Percentiles rank a stretch among this genome's conserved stretches.
Conservation (phyloP, 2,113 vertebrate species). For the Uria aalge region DNA sequence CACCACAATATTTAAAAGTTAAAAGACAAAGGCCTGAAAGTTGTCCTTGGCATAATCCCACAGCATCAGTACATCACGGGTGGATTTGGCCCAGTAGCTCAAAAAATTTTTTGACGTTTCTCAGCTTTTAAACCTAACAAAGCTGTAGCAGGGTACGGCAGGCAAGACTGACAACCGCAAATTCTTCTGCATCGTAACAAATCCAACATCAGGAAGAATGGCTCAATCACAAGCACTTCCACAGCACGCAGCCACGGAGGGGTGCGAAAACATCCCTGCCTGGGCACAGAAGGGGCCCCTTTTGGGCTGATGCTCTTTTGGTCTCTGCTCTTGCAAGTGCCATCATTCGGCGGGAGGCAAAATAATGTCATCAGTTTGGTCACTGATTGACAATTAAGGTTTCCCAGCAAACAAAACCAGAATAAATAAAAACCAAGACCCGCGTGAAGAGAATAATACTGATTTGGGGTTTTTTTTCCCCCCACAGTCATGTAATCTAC, state of each 20-base stretch:
- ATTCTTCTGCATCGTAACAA: not conserved
- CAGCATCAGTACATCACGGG: not conserved
- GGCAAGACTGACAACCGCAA: not conserved
- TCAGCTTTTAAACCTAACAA: not conserved
- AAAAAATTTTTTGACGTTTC: not conserved
- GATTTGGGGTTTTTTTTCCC: not conserved
- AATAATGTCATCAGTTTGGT: not conserved
- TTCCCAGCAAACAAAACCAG: not conserved
- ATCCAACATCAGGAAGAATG: not conserved
- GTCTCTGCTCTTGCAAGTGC: not conserved
- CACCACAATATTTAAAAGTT: not conserved
- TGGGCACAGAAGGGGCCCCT: not conserved
- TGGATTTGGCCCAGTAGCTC: not conserved
- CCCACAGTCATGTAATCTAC: not conserved
- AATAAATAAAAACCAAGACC: not conserved
- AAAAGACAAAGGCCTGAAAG: not conserved
- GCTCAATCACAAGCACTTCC: not conserved
- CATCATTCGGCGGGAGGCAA: not conserved
- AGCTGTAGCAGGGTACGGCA: not conserved
- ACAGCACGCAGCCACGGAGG: not conserved
- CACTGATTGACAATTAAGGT: not conserved
- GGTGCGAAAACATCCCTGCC: not conserved
- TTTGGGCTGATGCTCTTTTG: not conserved
- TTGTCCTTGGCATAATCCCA: not conserved
- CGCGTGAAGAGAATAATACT: not conserved